A percentile compares a stretch with the other conserved stretches of the same genome.
Conservation (phyloP, 2,888 invertebrate genomes). For the Ophion costatus region DNA sequence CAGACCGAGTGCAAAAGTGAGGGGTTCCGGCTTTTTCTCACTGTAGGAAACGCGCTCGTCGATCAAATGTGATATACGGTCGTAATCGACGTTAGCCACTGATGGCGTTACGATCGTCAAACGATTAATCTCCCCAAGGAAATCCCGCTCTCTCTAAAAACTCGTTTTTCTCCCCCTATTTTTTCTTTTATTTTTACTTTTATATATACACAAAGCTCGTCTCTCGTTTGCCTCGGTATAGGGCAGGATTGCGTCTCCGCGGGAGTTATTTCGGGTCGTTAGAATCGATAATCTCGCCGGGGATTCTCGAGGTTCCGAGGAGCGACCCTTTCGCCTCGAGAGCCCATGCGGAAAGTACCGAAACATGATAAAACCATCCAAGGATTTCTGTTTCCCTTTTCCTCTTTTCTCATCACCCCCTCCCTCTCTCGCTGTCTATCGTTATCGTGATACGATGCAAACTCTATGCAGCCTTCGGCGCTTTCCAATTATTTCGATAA, state of each 20-base stretch:
- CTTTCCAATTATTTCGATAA: constrained; percentile 26
- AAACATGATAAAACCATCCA: constrained; percentile 58
- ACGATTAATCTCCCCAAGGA: constrained; percentile 62
- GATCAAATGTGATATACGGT: constrained; percentile 60
- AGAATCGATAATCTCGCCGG: constrained; percentile 67
- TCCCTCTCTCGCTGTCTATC: background rate
- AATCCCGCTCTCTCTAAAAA: constrained; percentile 42
- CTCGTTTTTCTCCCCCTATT: background rate
- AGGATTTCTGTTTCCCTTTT: constrained; percentile 20
- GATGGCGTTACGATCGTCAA: constrained; percentile 54
- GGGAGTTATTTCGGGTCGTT: constrained; percentile 66
- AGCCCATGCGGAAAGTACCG: constrained; percentile 40
- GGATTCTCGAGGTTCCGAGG: constrained; percentile 59
- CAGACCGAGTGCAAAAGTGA: constrained; percentile 36
- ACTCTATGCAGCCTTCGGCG: background rate
- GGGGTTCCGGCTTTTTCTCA: constrained; percentile 3
- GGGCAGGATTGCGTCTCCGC: constrained; percentile 49
- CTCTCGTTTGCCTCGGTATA: constrained; percentile 41
- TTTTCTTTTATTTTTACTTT: constrained; percentile 27
- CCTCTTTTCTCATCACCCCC: background rate
- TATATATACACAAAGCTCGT: constrained; percentile 33
- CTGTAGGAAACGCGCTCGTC: constrained; percentile 36
- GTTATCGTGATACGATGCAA: background rate
- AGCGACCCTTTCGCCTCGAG: constrained; percentile 61
- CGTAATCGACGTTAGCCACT: constrained; percentile 57